These are phyloP conservation scores for Crax fasciolata DNA, from an alignment of 2,797 vertebrate genomes.

Conservation along the genomic window DNA sequence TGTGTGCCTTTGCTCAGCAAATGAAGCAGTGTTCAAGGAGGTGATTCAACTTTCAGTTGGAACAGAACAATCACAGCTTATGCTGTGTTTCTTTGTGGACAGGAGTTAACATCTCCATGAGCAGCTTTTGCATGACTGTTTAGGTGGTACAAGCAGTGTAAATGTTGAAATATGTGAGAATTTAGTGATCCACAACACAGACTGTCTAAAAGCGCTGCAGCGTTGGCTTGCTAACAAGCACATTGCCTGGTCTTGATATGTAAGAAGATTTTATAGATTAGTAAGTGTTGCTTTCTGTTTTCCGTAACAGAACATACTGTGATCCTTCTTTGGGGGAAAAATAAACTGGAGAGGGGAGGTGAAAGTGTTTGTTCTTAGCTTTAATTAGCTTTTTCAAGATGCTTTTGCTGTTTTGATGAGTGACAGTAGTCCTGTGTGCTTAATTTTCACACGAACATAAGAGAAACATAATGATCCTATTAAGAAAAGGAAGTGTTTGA, in stretches of 20 bases:
- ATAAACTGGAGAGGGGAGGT: slow-evolving; percentile 60
- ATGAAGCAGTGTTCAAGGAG: neutral
- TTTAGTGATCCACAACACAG: neutral
- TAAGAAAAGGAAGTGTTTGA: neutral
- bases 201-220: neutral
- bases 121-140: slow-evolving; percentile 5
- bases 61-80: neutral
- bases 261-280: slow-evolving; percentile 27
- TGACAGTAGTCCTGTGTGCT: slow-evolving; percentile 58
- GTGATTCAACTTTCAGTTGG: neutral
- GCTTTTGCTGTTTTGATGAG: slow-evolving; percentile 42
- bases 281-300: slow-evolving; percentile 49
- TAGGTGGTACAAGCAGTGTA: neutral
- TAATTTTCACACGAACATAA: slow-evolving; percentile 49
- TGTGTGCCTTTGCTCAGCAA: neutral
- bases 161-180: neutral
- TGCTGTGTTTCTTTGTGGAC: neutral
- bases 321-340: slow-evolving; percentile 61
- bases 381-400: slow-evolving; percentile 71
- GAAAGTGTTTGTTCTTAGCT: slow-evolving; percentile 72
- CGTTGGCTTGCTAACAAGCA: slow-evolving; percentile 8
- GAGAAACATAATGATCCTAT: slow-evolving; percentile 2
- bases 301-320: slow-evolving; percentile 42
- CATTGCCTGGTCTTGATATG: neutral
- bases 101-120: neutral